A percentile compares a stretch with the other conserved stretches of the same genome.
phyloP scores from a whole-genome alignment of 2,888 invertebrate species.

The Teinopalpus imperialis region DNA sequence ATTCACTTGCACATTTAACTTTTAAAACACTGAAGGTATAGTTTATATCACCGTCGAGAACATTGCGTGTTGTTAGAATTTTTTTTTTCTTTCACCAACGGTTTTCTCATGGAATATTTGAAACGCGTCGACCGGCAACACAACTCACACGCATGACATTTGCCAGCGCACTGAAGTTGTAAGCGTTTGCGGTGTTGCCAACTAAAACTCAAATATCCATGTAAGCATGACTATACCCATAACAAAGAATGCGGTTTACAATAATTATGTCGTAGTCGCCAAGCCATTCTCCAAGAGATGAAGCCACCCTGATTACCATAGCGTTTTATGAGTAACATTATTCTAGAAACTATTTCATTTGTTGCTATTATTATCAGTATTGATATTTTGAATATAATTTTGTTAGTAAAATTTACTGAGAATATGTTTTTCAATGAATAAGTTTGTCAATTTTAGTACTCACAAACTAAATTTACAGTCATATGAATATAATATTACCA shows the following conservation, averaged over 20 bases:
- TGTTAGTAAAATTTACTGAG: too few species aligned
- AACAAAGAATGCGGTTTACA: background rate
- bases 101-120: slow-evolving; percentile 28
- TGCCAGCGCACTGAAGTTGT: slow-evolving; percentile 39
- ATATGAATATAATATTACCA: too few species aligned
- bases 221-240: background rate
- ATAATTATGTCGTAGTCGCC: too few species aligned
- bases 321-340: too few species aligned
- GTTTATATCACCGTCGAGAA: slow-evolving; percentile 24
- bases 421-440: too few species aligned
- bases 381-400: too few species aligned
- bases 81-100: slow-evolving; percentile 29
- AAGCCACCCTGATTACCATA: too few species aligned
- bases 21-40: slow-evolving; percentile 23
- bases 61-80: slow-evolving; percentile 14
- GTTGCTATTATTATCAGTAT: too few species aligned
- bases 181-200: slow-evolving; percentile 27
- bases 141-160: slow-evolving; percentile 37
- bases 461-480: too few species aligned
- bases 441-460: too few species aligned
- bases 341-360: too few species aligned
- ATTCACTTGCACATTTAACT: slow-evolving; percentile 21
- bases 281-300: too few species aligned
- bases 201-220: slow-evolving; percentile 5
- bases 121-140: slow-evolving; percentile 24